A percentile compares a stretch with the other conserved stretches of the same genome.
phyloP scores from a whole-genome alignment of 2,797 vertebrate species.

The Carapus acus region DNA sequence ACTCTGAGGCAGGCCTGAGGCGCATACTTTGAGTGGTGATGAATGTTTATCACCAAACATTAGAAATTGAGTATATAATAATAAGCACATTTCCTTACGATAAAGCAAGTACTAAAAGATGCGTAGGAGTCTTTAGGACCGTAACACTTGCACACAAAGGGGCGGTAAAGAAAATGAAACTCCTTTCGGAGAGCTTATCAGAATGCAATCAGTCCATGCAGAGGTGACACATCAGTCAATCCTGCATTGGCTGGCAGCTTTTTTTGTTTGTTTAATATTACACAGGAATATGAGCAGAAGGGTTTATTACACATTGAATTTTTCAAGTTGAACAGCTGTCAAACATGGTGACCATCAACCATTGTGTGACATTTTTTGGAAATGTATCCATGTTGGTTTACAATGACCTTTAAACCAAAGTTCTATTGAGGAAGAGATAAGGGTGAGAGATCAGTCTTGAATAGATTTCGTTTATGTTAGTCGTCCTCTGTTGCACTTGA shows the following conservation, averaged over 20 bases:
- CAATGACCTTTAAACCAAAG: conserved; percentile 28
- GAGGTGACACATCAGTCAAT: conserved; percentile 58
- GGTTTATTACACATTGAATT: conserved; percentile 57
- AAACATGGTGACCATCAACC: conserved; percentile 44
- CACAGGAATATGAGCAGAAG: conserved; percentile 54
- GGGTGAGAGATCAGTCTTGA: conserved; percentile 65
- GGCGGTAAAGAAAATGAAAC: conserved; percentile 47
- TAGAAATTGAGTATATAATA: conserved; percentile 75
- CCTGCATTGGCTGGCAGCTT: conserved; percentile 53
- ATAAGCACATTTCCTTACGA: conserved; percentile 77
- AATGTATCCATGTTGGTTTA: conserved; percentile 36
- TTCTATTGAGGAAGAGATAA: conserved; percentile 51
- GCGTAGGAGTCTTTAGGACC: conserved; percentile 64
- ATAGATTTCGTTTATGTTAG: conserved; percentile 62
- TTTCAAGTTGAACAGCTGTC: conserved; percentile 50
- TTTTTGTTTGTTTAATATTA: conserved; percentile 61
- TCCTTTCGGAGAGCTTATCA: conserved; percentile 59
- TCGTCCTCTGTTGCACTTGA: conserved; percentile 46
- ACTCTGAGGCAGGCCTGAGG: conserved; percentile 72
- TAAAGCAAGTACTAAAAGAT: conserved; percentile 76
- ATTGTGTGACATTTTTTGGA: conserved; percentile 38
- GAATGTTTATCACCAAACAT: conserved; percentile 75
- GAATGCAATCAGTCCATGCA: conserved; percentile 52
- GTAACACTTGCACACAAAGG: conserved; percentile 52
- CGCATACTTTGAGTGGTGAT: conserved; percentile 64